Conservation (phyloP, 2,113 vertebrate species). For the Canis aureus region DNA sequence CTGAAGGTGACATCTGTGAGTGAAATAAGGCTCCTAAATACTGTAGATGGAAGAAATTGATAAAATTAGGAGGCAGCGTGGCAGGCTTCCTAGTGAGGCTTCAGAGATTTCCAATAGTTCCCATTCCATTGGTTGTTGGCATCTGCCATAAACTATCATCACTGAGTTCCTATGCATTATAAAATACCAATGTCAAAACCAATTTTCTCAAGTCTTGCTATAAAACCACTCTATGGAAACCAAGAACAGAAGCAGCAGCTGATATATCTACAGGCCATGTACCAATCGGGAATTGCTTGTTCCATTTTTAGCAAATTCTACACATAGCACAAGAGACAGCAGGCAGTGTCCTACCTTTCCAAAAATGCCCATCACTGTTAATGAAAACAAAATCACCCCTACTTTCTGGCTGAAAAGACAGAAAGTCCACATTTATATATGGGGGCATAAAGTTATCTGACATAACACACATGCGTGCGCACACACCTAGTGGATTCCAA, state of each 20-base stretch:
- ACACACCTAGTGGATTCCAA: background rate
- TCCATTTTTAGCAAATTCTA: conserved; percentile 23
- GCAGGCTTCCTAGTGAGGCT: background rate
- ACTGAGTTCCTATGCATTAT: background rate
- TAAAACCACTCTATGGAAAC: conserved; percentile 42
- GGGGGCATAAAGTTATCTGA: background rate
- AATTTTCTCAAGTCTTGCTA: conserved; percentile 46
- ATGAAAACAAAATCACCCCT: conserved; percentile 37
- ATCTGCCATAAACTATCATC: conserved; percentile 25
- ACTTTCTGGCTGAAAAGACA: conserved; percentile 7
- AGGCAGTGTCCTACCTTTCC: background rate
- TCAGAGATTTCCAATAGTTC: background rate
- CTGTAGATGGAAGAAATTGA: background rate
- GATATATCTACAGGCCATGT: background rate
- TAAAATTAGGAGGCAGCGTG: background rate
- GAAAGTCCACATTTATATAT: conserved; percentile 32
- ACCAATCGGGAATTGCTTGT: background rate
- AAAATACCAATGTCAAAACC: background rate
- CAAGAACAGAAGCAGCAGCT: conserved; percentile 38
- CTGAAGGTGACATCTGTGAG: background rate
- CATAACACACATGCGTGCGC: background rate
- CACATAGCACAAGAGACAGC: background rate
- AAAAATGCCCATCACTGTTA: background rate
- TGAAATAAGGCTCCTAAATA: background rate
- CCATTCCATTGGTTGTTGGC: background rate